Conservation (phyloP, 1,140 invertebrate species). For the Bombus haemorrhoidalis region DNA sequence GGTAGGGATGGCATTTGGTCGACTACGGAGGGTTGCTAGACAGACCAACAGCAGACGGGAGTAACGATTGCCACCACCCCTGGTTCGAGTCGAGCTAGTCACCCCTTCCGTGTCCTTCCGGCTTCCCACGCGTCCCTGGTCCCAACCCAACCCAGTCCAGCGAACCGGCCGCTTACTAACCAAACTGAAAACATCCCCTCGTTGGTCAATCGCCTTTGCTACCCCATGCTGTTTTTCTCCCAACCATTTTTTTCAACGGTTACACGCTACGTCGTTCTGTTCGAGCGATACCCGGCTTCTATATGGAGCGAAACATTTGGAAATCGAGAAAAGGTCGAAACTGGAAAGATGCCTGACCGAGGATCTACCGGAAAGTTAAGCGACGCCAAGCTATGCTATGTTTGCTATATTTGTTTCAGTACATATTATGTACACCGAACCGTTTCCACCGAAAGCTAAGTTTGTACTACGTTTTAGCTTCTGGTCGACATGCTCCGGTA, state of each 20-base stretch:
- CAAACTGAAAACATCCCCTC: slow-evolving; percentile 71
- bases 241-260: background rate
- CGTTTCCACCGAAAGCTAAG: too few species aligned
- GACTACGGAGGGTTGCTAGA: slow-evolving; percentile 63
- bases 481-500: too few species aligned
- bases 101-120: slow-evolving; percentile 43
- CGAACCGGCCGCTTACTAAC: slow-evolving; percentile 61
- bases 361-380: too few species aligned
- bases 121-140: slow-evolving; percentile 17
- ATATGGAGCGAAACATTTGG: background rate
- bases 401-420: too few species aligned
- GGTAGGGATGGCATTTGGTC: slow-evolving; percentile 37
- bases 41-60: slow-evolving; percentile 67
- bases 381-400: too few species aligned
- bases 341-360: background rate
- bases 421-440: too few species aligned
- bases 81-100: slow-evolving; percentile 37
- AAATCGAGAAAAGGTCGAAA: background rate
- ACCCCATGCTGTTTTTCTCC: background rate
- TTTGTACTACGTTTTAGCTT: too few species aligned
- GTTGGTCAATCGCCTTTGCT: slow-evolving; percentile 30
- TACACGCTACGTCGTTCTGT: background rate
- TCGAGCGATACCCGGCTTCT: background rate
- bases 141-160: slow-evolving; percentile 15
- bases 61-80: slow-evolving; percentile 71